Evolutionary conservation across 1,140 invertebrate species (phyloP), one percentile per base, ranked within the genome.

Genomic region (Euwallacea fornicatus): DNA sequence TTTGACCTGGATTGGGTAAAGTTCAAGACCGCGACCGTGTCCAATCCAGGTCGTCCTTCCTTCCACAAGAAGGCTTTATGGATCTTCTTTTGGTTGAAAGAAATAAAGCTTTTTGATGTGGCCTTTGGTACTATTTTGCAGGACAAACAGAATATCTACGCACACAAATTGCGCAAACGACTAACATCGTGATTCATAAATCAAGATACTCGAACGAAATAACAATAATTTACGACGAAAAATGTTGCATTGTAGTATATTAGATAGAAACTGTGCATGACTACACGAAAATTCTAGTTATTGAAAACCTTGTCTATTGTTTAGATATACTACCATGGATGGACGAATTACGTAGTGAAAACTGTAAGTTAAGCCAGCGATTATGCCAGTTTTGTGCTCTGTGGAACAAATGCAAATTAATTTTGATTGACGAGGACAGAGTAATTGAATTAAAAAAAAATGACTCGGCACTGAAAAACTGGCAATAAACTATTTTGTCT

Each of bases 11-110:
- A 21, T 58, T 58, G 11, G 13, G 13, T 21, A 21, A 58, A 58
- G 55, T 58, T 58, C 55, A 58, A 58, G 55, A 58, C 16, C 55
- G 13, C 21, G 33, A 16, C 55, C 10, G 21, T 58, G 55, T 6
- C 13, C 11, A 58, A 58, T 58, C 21, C 16, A 33, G 21, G 21
- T 2, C 21, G 21, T 33, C 21, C 21, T 33, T 33, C 21, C 21
- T 2, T 2, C 21, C 4, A 33, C 21, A 33, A 33, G 21, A 33
- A 33, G 21, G 21, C 21, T 33, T 33, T 33, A 33, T 33, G 21
- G 21, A 33, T 33, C 21, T 4, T 33, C 21, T 33, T 33, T 33
- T 33, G 21, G 21, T 33, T 33, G 21, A 33, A 33, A 33, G 1
- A 33, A 33, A 33, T 33, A 33, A 33, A 33, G 21, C 21, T 4